A percentile compares a stretch with the other conserved stretches of the same genome.
Conservation (phyloP, 1,140 invertebrate genomes). For the Drepana arcuata region DNA sequence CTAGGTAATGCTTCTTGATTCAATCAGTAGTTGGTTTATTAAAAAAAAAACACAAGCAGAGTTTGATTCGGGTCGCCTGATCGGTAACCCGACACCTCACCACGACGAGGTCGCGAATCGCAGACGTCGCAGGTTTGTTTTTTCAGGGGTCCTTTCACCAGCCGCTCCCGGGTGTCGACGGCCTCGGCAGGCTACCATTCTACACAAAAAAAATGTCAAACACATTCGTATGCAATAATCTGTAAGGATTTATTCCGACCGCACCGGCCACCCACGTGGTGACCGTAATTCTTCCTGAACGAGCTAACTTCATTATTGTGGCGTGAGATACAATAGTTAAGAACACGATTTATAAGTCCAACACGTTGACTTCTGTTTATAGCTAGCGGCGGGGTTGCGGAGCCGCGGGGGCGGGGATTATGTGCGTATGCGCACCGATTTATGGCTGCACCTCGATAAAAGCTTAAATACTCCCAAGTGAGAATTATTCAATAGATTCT, state of each 20-base stretch:
- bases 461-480: conserved; percentile 65
- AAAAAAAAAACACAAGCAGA: too few species aligned
- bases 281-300: conserved; percentile 63
- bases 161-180: conserved; percentile 42
- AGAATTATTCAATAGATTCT: conserved; percentile 53
- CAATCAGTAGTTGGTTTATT: too few species aligned
- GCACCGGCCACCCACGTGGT: conserved; percentile 63
- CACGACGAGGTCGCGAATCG: conserved; percentile 13
- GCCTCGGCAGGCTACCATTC: conserved; percentile 31
- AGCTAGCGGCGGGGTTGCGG: conserved; percentile 52
- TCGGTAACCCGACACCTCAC: conserved; percentile 35
- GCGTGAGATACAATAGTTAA: conserved; percentile 70
- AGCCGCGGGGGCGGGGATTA: conserved; percentile 49
- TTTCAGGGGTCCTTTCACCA: conserved; percentile 60
- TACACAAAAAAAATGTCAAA: conserved; percentile 54
- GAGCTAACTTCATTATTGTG: conserved; percentile 72
- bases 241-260: conserved; percentile 50
- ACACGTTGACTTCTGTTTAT: conserved; percentile 72
- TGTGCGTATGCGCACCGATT: conserved; percentile 62
- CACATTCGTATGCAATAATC: conserved; percentile 51
- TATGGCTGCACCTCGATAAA: conserved; percentile 64
- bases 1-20: too few species aligned
- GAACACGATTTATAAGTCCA: conserved; percentile 69
- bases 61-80: too few species aligned
- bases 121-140: conserved; percentile 36